phyloP scores from a whole-genome alignment of 2,797 vertebrate species.

The Etheostoma perlongum region DNA sequence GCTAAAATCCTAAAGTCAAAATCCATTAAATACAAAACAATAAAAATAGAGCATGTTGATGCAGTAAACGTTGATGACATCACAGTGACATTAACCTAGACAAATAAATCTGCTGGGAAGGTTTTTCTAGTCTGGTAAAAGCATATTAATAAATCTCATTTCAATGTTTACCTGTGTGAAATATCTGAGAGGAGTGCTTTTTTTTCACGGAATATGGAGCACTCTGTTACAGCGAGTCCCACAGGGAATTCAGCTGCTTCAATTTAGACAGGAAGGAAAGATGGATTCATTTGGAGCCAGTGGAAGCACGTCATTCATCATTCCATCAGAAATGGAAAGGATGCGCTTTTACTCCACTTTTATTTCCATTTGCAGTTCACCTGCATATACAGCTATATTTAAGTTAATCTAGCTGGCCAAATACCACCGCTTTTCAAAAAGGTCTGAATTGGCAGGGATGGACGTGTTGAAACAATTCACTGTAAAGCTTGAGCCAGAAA shows the following conservation, averaged over 20 bases:
- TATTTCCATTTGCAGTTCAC: slow-evolving; percentile 38
- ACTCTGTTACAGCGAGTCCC: slow-evolving; percentile 43
- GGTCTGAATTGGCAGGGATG: slow-evolving; percentile 7
- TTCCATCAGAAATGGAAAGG: slow-evolving; percentile 50
- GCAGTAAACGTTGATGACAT: slow-evolving; percentile 16
- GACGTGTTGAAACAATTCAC: slow-evolving; percentile 15
- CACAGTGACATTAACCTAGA: slow-evolving; percentile 26
- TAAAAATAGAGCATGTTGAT: background rate
- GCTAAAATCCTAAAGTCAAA: background rate
- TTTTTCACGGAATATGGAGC: slow-evolving; percentile 56
- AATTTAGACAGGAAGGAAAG: slow-evolving; percentile 50
- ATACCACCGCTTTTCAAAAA: slow-evolving; percentile 9
- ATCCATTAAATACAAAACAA: slow-evolving; percentile 1
- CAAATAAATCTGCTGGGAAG: slow-evolving; percentile 34
- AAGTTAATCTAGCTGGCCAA: slow-evolving; percentile 20
- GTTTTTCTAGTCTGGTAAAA: slow-evolving; percentile 19
- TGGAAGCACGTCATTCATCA: slow-evolving; percentile 55
- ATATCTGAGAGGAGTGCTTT: slow-evolving; percentile 44
- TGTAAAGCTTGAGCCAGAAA: background rate
- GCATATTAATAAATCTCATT: slow-evolving; percentile 52
- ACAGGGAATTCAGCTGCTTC: slow-evolving; percentile 43
- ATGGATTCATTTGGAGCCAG: slow-evolving; percentile 55
- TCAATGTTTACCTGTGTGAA: slow-evolving; percentile 58
- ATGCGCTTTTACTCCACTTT: slow-evolving; percentile 43
- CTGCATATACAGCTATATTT: slow-evolving; percentile 37